phyloP scores from a whole-genome alignment of 2,888 invertebrate species.

The Drosophila quinaria region DNA sequence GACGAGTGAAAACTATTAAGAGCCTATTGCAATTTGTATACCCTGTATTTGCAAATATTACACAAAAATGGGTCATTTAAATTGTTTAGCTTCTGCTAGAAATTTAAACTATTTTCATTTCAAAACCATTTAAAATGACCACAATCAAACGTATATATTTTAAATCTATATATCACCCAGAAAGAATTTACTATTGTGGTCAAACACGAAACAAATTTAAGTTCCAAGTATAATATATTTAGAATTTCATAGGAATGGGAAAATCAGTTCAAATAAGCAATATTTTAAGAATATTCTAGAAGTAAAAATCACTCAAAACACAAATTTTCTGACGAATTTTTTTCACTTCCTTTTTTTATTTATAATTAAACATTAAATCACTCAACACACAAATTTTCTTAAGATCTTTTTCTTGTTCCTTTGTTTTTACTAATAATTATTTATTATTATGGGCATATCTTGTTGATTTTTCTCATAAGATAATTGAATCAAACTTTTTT shows the following conservation, averaged over 20 bases:
- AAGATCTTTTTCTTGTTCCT: background rate
- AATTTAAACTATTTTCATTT: no score
- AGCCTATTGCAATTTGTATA: constrained; percentile 4
- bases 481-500: background rate
- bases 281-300: no score
- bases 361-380: background rate
- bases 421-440: background rate
- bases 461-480: background rate
- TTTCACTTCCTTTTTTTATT: no score
- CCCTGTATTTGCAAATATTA: background rate
- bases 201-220: background rate
- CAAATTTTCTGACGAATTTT: no score
- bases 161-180: background rate
- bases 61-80: background rate
- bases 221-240: background rate
- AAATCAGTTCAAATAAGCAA: background rate
- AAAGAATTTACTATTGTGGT: background rate
- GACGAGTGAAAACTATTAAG: constrained; percentile 15
- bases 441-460: background rate
- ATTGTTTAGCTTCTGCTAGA: background rate
- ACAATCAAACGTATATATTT: no score
- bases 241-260: background rate
- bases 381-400: background rate
- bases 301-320: no score
- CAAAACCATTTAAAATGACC: no score